Evolutionary conservation across 2,888 invertebrate genomes (phyloP).

Genomic region (Argyresthia albistria): DNA sequence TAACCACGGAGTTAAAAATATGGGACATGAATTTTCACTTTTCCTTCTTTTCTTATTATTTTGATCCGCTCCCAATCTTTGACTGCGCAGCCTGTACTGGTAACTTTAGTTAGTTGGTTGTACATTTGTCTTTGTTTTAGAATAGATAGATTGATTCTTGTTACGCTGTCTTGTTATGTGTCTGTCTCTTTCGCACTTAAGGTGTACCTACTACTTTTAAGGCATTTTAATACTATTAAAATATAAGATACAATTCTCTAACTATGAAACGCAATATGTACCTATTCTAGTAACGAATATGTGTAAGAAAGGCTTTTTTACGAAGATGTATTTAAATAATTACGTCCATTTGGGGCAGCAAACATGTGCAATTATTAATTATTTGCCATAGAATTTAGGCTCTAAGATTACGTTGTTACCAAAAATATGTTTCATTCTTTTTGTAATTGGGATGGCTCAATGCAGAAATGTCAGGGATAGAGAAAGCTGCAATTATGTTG

Average conservation of each 20-base stretch:
- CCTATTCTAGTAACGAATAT: background rate
- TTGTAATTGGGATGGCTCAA: constrained; percentile 4
- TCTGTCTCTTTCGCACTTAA: background rate
- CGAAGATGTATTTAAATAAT: background rate
- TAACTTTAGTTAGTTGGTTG: no score
- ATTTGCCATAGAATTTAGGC: background rate
- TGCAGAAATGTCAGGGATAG: no score
- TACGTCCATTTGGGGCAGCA: background rate
- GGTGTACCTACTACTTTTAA: background rate
- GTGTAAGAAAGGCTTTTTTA: background rate
- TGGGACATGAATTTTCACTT: background rate
- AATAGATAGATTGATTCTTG: background rate
- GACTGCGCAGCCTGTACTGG: no score
- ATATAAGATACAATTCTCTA: background rate
- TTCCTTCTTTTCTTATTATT: background rate
- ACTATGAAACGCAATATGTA: background rate
- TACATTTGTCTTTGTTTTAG: no score
- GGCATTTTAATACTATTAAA: background rate
- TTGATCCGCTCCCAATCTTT: background rate
- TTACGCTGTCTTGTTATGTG: background rate
- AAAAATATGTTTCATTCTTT: constrained; percentile 5
- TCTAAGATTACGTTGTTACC: background rate
- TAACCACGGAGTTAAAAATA: no score
- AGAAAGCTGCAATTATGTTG: no score
- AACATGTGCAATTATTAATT: background rate